Evolutionary conservation across 2,888 invertebrate species (phyloP).

Genomic region (Oscheius sp.): DNA sequence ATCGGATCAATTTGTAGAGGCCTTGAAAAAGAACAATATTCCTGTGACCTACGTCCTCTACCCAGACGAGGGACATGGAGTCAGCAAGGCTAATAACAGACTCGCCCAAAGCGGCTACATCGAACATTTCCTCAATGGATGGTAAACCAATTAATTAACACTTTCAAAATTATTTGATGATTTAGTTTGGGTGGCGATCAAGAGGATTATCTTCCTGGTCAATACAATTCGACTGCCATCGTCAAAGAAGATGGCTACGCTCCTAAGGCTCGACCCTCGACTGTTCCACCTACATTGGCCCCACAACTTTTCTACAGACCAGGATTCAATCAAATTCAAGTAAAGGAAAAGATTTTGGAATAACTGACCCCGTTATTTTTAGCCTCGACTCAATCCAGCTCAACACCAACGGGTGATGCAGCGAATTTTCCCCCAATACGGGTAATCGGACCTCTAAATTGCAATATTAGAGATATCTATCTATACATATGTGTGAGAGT

Average conservation of each 20-base stretch:
- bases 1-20: conserved; percentile 70
- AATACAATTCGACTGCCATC: conserved; percentile 70
- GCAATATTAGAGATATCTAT: conserved; percentile 4
- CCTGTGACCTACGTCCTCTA: conserved; percentile 71
- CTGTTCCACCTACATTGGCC: conserved; percentile 43
- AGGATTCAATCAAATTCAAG: conserved; percentile 32
- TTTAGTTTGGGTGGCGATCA: conserved; percentile 64
- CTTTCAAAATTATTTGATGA: too few species aligned
- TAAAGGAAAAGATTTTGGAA: not conserved
- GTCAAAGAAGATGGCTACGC: conserved; percentile 49
- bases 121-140: conserved; percentile 68
- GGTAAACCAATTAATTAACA: too few species aligned
- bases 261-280: conserved; percentile 23
- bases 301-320: conserved; percentile 58
- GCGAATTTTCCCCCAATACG: conserved; percentile 34
- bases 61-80: conserved; percentile 72
- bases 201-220: conserved; percentile 66
- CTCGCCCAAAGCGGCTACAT: conserved; percentile 70
- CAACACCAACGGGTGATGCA: conserved; percentile 26
- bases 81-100: conserved; percentile 58
- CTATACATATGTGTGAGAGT: conserved; percentile 14
- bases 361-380: not conserved
- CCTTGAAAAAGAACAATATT: conserved; percentile 67
- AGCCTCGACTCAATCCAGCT: conserved; percentile 18
- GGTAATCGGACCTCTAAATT: conserved; percentile 18